phyloP scores from a whole-genome alignment of 2,797 vertebrate species.

The Melanotaenia nigrans region DNA sequence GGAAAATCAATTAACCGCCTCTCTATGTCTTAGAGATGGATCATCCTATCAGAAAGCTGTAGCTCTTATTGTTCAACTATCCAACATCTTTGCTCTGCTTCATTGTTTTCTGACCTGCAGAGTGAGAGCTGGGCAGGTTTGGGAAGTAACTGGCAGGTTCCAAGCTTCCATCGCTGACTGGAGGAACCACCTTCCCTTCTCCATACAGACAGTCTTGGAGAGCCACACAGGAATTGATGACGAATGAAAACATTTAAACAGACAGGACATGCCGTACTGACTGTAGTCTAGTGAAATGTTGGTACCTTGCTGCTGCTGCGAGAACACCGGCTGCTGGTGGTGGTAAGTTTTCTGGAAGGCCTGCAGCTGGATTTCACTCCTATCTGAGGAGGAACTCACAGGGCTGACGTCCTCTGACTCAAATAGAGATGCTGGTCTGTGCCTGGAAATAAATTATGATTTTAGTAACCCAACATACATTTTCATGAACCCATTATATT shows the following conservation, averaged over 20 bases:
- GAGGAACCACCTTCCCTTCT: constrained; percentile 61
- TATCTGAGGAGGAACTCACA: constrained; percentile 53
- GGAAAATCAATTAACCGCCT: background rate
- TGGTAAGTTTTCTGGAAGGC: constrained; percentile 64
- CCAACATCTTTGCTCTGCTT: background rate
- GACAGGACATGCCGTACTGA: accelerated
- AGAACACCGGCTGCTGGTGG: constrained; percentile 66
- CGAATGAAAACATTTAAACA: background rate
- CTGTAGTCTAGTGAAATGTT: background rate
- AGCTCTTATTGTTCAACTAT: background rate
- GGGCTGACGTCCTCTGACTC: constrained; percentile 56
- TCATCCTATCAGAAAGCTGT: background rate
- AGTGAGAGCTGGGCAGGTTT: constrained; percentile 52
- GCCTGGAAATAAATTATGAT: constrained; percentile 29
- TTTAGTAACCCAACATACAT: background rate
- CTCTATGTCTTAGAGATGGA: background rate
- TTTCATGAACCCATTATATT: background rate
- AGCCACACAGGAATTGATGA: constrained; percentile 23
- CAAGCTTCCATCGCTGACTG: constrained; percentile 58
- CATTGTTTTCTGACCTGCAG: constrained; percentile 54
- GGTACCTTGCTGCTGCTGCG: constrained; percentile 71
- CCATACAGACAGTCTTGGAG: constrained; percentile 66
- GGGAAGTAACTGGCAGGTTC: constrained; percentile 61
- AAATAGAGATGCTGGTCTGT: constrained; percentile 59
- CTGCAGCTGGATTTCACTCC: constrained; percentile 53